Evolutionary conservation across 1,140 invertebrate species (phyloP).

Genomic region (Philopotamus ludificatus): DNA sequence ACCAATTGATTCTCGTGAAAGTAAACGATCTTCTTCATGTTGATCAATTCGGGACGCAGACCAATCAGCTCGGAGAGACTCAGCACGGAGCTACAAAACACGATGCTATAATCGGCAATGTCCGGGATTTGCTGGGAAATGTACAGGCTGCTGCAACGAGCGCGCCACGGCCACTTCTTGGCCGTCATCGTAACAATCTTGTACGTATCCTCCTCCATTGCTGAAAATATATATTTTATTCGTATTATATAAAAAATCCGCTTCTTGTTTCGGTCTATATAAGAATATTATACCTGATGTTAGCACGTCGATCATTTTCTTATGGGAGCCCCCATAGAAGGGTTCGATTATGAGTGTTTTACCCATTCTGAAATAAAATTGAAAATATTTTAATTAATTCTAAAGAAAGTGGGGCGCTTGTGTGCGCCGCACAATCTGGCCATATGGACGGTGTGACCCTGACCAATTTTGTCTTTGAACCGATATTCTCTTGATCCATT

Average conservation of each 20-base stretch:
- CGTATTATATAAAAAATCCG: neutral
- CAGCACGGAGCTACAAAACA: conserved; percentile 73
- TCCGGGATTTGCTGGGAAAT: conserved; percentile 62
- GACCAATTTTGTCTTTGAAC: too few relatives aligned
- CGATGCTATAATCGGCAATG: conserved; percentile 54
- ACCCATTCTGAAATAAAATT: conserved; percentile 50
- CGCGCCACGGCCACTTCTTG: conserved; percentile 81
- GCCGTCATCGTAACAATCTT: conserved; percentile 61
- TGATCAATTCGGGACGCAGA: conserved; percentile 62
- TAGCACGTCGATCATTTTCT: conserved; percentile 63
- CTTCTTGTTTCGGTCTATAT: too few relatives aligned
- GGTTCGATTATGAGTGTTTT: conserved; percentile 59
- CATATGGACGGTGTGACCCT: too few relatives aligned
- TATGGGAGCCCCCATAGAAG: conserved; percentile 73
- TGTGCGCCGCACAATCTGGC: too few relatives aligned
- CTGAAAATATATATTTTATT: conserved; percentile 6
- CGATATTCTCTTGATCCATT: too few relatives aligned
- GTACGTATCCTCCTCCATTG: conserved; percentile 46
- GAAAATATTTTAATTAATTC: too few relatives aligned
- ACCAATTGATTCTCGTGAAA: conserved; percentile 80
- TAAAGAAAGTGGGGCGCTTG: too few relatives aligned
- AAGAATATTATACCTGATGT: conserved; percentile 44
- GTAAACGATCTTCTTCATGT: conserved; percentile 67
- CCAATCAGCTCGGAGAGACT: conserved; percentile 71
- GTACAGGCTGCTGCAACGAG: conserved; percentile 66